Base-by-base conservation (phyloP, 2,797 vertebrate genomes). In the Siniperca undulata region DNA sequence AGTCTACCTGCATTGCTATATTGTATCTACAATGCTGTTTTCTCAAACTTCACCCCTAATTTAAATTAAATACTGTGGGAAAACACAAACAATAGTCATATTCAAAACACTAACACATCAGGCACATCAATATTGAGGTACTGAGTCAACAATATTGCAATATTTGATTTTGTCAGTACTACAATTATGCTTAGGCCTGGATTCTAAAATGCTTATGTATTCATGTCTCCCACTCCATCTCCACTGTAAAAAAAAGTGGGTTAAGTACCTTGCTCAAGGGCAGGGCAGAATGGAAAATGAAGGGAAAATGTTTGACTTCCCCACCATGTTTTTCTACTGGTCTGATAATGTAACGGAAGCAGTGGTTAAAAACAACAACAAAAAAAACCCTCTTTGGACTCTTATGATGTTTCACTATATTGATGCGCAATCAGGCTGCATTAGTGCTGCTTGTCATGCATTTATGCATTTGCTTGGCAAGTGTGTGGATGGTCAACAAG, bases 401-500 rank as follows among this genome's bases (percentile, higher is more conserved):
- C 36, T 11, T 55, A 34, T 27, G 42, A 60, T 16, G 67, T 40
- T 58, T 82, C 34, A 24, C 42, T 78, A 7, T 60, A 2, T 17
- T 61, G 44, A 71, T 80, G 44, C 40, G 60, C 13, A 22, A 77
- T 64, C 20, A 55, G 27, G 22, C 71, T 62, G 59, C 69, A 71
- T 56, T 76, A 82, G 65, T 48, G 40, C 16, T 65, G 64, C 34
- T 60, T 76, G 22, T 76, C 50, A 80, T 80, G 36, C 36, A 64
- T 82, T 77, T 69, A 83, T 65, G 56, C 20, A 42, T 81, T 56
- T 22, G 46, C 38, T 64, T 70, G 14, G 70, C 12, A 36, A 65
- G 36, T 30, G 52, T 70, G 38, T 53, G 30, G 46, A 85, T 27
- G 73, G 64, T 83, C 78, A 77, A 81, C 36, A 78, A 74, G 52